Conservation (phyloP, 2,888 invertebrate species). For the Carcina quercana region DNA sequence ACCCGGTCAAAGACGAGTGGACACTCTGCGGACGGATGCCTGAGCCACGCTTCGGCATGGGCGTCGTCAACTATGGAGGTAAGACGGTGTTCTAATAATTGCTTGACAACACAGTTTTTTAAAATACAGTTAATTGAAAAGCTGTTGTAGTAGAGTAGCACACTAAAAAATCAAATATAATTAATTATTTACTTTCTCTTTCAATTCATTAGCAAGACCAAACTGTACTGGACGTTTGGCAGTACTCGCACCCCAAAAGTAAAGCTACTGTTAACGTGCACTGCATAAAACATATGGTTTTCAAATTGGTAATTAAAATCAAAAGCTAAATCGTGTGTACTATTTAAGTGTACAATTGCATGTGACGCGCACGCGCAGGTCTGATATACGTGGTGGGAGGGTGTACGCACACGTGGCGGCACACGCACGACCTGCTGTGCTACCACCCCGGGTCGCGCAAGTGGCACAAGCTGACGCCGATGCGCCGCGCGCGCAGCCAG, state of each 20-base stretch:
- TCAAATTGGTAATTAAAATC: no score
- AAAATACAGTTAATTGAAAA: not conserved
- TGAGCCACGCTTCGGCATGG: constrained; percentile 93
- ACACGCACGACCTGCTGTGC: constrained; percentile 85
- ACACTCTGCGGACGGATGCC: constrained; percentile 84
- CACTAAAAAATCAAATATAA: no score
- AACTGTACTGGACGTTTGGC: no score
- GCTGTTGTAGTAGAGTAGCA: not conserved
- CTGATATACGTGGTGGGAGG: constrained; percentile 94
- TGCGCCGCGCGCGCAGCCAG: constrained; percentile 89
- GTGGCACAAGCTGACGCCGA: constrained; percentile 84
- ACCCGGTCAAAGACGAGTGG: constrained; percentile 87
- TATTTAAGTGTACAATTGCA: no score
- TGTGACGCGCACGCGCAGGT: no score
- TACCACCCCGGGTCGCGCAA: constrained; percentile 87
- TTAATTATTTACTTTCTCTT: no score
- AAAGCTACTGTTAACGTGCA: no score
- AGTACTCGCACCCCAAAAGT: no score
- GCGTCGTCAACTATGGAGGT: constrained; percentile 89
- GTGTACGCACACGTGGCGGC: constrained; percentile 85
- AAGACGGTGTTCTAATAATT: constrained; percentile 14
- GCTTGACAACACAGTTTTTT: no score
- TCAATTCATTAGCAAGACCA: no score
- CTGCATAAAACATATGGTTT: no score
- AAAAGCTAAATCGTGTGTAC: no score